phyloP scores from a whole-genome alignment of 2,113 vertebrate genomes.

The Gambusia holbrooki region DNA sequence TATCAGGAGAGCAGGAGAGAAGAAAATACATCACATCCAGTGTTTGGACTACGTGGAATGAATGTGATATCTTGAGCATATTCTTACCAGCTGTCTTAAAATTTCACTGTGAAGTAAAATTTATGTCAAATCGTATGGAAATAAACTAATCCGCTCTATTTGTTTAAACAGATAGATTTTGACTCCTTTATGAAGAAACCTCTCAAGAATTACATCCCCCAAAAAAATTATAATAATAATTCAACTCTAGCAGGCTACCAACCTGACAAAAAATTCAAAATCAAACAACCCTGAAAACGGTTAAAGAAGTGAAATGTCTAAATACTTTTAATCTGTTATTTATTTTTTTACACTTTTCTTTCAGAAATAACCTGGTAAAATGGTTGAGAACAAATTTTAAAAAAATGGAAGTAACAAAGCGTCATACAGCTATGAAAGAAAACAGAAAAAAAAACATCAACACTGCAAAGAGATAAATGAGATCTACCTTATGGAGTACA shows the following conservation, averaged over 20 bases:
- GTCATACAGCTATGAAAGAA: no score
- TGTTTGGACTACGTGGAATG: constrained; percentile 22
- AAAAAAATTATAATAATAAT: neutral
- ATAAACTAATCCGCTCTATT: neutral
- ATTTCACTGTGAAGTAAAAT: neutral
- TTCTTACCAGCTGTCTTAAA: neutral
- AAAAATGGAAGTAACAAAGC: no score
- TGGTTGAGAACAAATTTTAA: no score
- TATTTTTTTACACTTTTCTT: no score
- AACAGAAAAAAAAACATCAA: no score
- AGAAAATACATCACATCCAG: constrained; percentile 23
- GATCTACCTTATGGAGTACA: no score
- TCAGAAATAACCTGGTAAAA: no score
- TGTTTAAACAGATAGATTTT: neutral
- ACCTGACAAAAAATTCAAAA: neutral
- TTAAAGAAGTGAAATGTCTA: no score
- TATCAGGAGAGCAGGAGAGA: constrained; percentile 26
- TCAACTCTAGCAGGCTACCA: neutral
- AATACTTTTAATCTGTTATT: no score
- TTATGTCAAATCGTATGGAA: neutral
- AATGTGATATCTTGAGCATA: neutral
- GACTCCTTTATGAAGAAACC: neutral
- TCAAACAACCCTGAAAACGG: neutral
- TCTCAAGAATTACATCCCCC: neutral
- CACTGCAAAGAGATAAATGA: no score